Percentiles rank a stretch among this genome's conserved stretches.
Evolutionary conservation across 2,113 vertebrate genomes (phyloP).

Genomic region (Lycocorax pyrrhopterus): DNA sequence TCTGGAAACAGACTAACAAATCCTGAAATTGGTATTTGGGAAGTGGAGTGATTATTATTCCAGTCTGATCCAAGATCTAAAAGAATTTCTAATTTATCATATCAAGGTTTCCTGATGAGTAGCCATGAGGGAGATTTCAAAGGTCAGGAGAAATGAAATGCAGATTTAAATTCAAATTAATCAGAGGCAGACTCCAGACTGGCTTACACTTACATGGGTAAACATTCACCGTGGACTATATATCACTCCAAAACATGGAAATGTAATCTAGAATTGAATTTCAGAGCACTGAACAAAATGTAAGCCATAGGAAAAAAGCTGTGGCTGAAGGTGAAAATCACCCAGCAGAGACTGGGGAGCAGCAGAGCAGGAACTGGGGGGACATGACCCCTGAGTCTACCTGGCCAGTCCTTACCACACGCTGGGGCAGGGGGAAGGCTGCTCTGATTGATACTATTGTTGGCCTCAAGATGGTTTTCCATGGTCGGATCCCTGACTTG

Average conservation of each 20-base stretch:
- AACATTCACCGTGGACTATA: neutral
- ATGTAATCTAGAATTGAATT: neutral
- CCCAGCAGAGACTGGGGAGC: neutral
- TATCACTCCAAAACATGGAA: neutral
- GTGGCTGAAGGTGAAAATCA: neutral
- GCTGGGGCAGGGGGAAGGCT: neutral
- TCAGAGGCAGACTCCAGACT: neutral
- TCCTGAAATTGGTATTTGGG: neutral
- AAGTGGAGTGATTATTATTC: slow-evolving; percentile 32
- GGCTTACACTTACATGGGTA: neutral
- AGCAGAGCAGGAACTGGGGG: neutral
- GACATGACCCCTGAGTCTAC: neutral
- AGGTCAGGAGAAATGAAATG: slow-evolving; percentile 59
- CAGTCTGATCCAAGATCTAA: slow-evolving; percentile 40
- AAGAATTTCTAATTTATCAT: slow-evolving; percentile 55
- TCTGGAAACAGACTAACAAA: slow-evolving; percentile 10
- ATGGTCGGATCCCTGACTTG: fast-evolving
- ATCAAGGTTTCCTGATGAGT: slow-evolving; percentile 39
- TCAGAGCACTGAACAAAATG: neutral
- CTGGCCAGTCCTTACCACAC: neutral
- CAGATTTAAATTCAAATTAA: slow-evolving; percentile 53
- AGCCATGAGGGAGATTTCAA: slow-evolving; percentile 54
- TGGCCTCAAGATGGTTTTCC: neutral
- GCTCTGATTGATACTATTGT: neutral
- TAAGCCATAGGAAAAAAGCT: neutral